phyloP scores from a whole-genome alignment of 2,797 vertebrate species.

The Discoglossus pictus region DNA sequence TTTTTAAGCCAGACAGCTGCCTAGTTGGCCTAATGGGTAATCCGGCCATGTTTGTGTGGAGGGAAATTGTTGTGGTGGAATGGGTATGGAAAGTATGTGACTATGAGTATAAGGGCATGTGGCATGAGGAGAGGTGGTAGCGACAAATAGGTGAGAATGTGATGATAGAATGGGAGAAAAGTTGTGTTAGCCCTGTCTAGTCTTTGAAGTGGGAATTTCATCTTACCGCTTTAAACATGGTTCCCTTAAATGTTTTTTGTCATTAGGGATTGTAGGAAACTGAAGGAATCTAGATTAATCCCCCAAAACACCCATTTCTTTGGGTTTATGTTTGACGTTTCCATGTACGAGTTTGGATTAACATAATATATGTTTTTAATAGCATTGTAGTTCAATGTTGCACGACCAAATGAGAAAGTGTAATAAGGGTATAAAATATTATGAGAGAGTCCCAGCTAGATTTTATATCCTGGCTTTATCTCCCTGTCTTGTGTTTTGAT shows the following conservation, averaged over 20 bases:
- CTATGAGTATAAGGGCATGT: too few relatives aligned
- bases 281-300: slow-evolving; percentile 22
- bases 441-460: slow-evolving; percentile 48
- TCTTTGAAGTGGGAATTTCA: too few relatives aligned
- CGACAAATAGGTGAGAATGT: too few relatives aligned
- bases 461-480: slow-evolving; percentile 48
- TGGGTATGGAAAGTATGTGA: too few relatives aligned
- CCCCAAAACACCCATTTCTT: slow-evolving; percentile 35
- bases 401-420: slow-evolving; percentile 49
- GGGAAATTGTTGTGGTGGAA: too few relatives aligned
- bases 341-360: slow-evolving; percentile 38
- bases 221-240: too few relatives aligned
- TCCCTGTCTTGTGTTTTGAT: slow-evolving; percentile 49
- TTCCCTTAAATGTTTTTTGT: not conserved
- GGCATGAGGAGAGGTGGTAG: too few relatives aligned
- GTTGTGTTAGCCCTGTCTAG: too few relatives aligned
- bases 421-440: slow-evolving; percentile 53
- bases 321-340: slow-evolving; percentile 37
- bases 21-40: too few relatives aligned
- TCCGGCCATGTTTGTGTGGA: too few relatives aligned
- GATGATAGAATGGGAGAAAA: too few relatives aligned
- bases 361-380: slow-evolving; percentile 42
- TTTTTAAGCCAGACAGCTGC: too few relatives aligned
- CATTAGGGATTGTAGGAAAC: slow-evolving; percentile 8
- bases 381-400: slow-evolving; percentile 46